Evolutionary conservation across 2,113 vertebrate genomes (phyloP), one percentile per base, ranked within the genome.

Genomic region (Irena cyanogastra): DNA sequence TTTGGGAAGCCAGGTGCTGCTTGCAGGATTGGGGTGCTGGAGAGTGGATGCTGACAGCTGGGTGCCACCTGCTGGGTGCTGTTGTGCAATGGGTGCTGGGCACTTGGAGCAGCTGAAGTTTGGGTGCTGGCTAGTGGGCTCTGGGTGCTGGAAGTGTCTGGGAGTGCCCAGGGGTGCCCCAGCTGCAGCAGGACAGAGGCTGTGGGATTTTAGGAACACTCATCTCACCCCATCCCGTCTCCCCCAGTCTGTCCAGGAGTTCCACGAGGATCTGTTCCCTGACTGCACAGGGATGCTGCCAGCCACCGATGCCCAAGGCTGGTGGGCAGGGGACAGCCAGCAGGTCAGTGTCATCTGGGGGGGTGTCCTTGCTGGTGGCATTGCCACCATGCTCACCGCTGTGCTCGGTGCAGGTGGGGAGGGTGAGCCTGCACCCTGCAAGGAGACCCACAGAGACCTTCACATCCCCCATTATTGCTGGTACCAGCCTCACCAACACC

Each of bases 261-360:
- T 99, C 94, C 98, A 99, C 1, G 97, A 98, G 5, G 99, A 99
- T 90, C 97, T 99, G 86, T 99, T 99, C 95, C 99, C 99, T 0
- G 98, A 99, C 90, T 98, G 99, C 0, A 24, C 86, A 0, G 98
- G 99, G 26, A 95, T 42, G 1, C 74, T 96, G 44, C 97, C 99
- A 1, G 98, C 98, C 47, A 97, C 98, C 3, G 16, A 97, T 0
- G 97, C 98, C 50, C 97, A 97, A 35, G 97, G 98, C 90, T 99
- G 99, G 99, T 99, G 99, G 99, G 89, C 97, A 24, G 99, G 99
- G 72, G 98, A 98, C 71, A 98, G 98, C 97, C 98, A 98, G 84
- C 98, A 99, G 99, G 99, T 99, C 94, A 77, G 97, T 50, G 69
- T 74, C 60, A 68, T 13, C 24, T 0, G 0, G 3, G 3, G 31